These are phyloP conservation scores for Chloroclystis v-ata DNA, from an alignment of 2,888 invertebrate genomes.

Conservation along the genomic window DNA sequence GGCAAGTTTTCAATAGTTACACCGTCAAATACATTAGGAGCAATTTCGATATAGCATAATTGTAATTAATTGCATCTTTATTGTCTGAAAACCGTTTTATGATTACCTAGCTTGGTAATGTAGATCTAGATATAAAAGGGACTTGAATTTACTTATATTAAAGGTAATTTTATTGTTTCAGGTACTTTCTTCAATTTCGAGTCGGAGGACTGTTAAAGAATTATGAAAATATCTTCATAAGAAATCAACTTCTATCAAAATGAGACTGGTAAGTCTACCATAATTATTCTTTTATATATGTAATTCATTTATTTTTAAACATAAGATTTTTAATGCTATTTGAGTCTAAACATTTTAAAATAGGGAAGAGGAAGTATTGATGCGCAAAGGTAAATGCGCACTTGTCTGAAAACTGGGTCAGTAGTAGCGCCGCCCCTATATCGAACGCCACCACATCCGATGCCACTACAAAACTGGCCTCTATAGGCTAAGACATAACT, in stretches of 20 bases:
- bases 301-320: too few relatives aligned
- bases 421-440: slow-evolving; percentile 76
- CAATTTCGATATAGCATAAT: slow-evolving; percentile 29
- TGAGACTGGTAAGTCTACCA: slow-evolving; percentile 65
- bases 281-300: too few relatives aligned
- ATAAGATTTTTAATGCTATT: too few relatives aligned
- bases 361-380: slow-evolving; percentile 62
- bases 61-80: slow-evolving; percentile 12
- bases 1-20: slow-evolving; percentile 56
- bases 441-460: slow-evolving; percentile 57
- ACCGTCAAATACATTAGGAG: slow-evolving; percentile 36
- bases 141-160: not conserved
- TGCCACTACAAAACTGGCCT: slow-evolving; percentile 56
- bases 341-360: slow-evolving; percentile 52
- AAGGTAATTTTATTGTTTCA: slow-evolving; percentile 43
- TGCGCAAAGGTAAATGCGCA: slow-evolving; percentile 76
- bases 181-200: slow-evolving; percentile 46
- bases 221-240: slow-evolving; percentile 43
- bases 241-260: slow-evolving; percentile 44
- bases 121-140: too few relatives aligned
- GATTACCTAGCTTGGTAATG: not conserved
- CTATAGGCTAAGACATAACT: slow-evolving; percentile 48
- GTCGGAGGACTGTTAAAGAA: slow-evolving; percentile 30
- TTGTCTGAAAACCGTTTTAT: slow-evolving; percentile 2
- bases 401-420: slow-evolving; percentile 74